These are phyloP conservation scores for Monomorium pharaonis DNA, from an alignment of 1,140 invertebrate genomes.

Conservation along the genomic window DNA sequence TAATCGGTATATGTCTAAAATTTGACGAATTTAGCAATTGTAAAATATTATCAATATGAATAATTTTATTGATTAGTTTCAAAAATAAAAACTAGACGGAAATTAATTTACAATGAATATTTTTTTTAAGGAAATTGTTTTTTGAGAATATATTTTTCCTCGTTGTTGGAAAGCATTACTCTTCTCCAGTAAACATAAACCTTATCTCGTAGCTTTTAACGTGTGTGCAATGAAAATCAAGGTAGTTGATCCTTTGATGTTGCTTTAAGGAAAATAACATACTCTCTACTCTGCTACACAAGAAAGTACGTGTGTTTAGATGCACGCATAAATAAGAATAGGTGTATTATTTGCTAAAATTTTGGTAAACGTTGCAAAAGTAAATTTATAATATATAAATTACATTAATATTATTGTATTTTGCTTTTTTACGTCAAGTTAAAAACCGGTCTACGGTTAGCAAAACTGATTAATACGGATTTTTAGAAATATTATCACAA, in stretches of 20 bases:
- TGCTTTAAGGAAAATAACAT: slow-evolving; percentile 43
- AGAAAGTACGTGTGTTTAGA: not conserved
- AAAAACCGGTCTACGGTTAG: not conserved
- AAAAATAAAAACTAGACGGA: not conserved
- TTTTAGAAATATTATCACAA: too few relatives aligned
- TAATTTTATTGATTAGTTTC: not conserved
- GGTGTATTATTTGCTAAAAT: not conserved
- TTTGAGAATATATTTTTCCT: not conserved
- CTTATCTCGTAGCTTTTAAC: slow-evolving; percentile 33
- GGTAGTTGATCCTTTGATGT: slow-evolving; percentile 12
- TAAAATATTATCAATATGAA: not conserved
- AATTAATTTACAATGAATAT: slow-evolving; percentile 19
- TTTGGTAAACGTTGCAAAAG: not conserved
- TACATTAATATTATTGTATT: not conserved
- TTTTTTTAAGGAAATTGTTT: slow-evolving; percentile 20
- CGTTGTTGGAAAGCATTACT: not conserved
- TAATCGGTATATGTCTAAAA: not conserved
- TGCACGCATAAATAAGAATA: not conserved
- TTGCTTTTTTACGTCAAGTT: not conserved
- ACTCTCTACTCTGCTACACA: not conserved
- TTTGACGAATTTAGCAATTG: not conserved
- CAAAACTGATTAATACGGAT: not conserved
- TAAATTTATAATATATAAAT: not conserved
- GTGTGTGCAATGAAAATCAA: slow-evolving; percentile 27
- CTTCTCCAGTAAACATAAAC: slow-evolving; percentile 31